Base-by-base conservation (phyloP, 2,797 vertebrate genomes). In the Pipistrellus nathusii region DNA sequence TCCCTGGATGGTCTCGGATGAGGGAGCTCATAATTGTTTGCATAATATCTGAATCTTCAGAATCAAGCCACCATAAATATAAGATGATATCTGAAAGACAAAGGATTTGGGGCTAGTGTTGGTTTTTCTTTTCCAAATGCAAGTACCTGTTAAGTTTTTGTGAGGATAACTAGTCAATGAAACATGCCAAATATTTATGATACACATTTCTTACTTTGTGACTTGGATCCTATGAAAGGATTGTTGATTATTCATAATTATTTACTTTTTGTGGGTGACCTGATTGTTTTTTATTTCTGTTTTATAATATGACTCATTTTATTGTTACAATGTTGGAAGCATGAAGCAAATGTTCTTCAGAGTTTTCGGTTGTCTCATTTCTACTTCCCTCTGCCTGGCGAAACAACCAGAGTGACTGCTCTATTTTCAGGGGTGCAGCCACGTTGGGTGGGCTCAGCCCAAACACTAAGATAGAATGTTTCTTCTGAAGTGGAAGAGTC, bases 201-300 rank as follows among this genome's bases (percentile, higher is more conserved):
- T 68, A 59, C n/a, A 91, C 12, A 80, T 90, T 32, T 90, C 78
- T 89, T 86, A 41, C 55, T 82, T 82, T 94, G 69, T 78, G 35
- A 71, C 88, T 86, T 95, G 66, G 59, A 85, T 90, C 35, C 48
- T 51, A 21, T 81, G 73, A 72, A 82, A 66, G 23, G 75, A 88
- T 85, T 88, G 83, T 86, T 92, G 64, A 68, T 90, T 94, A 91
- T 83, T 92, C 69, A 30, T 88, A 86, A 96, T 81, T 91, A 21
- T 69, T 92, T 85, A 46, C 59, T 81, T 94, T 72, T 13, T 57
- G 64, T 18, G 88, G 73, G 72, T 53, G 35, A 62, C 17, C 55
- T 85, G 68, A 85, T 71, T 59, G 6, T 66, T 72, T 73, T 92
- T 94, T 71, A 41, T 77, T 91, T 85, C 30, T 91, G 8, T 77